Conservation (phyloP, 2,797 vertebrate species). For the Ambastaia sidthimunki region DNA sequence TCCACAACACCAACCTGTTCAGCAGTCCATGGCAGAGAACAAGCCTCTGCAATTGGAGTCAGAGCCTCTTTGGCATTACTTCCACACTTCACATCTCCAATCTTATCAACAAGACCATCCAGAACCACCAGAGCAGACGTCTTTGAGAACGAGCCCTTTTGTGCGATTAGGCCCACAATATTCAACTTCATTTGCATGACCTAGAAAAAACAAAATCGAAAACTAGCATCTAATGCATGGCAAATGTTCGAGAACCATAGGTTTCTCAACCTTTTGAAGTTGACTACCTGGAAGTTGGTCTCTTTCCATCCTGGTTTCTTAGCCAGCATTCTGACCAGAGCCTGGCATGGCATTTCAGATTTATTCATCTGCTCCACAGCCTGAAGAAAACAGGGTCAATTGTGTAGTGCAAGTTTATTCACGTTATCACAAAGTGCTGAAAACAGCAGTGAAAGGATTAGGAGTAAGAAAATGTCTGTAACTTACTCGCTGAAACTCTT, state of each 20-base stretch:
- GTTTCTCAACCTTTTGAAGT: not conserved
- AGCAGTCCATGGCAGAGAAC: constrained; percentile 93
- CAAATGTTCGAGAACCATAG: not conserved
- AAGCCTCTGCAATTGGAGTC: constrained; percentile 90
- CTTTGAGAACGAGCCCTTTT: constrained; percentile 94
- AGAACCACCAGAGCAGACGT: constrained; percentile 90
- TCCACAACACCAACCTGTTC: constrained; percentile 85
- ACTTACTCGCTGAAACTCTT: constrained; percentile 94
- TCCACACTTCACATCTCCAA: constrained; percentile 95
- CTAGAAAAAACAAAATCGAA: constrained; percentile 65
- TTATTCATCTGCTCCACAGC: constrained; percentile 94
- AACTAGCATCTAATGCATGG: not conserved
- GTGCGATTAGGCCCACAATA: constrained; percentile 88
- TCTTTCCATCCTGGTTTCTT: constrained; percentile 99
- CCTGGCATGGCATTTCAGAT: constrained; percentile 92
- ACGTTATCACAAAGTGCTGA: not conserved
- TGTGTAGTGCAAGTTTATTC: not conserved
- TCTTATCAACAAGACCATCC: constrained; percentile 94
- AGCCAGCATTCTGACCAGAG: constrained; percentile 93
- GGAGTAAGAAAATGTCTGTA: not conserved
- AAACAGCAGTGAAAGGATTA: not conserved
- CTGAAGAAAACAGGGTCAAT: constrained; percentile 68
- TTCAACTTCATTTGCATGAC: constrained; percentile 99
- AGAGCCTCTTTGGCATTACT: constrained; percentile 92
- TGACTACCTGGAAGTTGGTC: constrained; percentile 95